Conservation (phyloP, 2,797 vertebrate genomes). For the Falco naumanni region DNA sequence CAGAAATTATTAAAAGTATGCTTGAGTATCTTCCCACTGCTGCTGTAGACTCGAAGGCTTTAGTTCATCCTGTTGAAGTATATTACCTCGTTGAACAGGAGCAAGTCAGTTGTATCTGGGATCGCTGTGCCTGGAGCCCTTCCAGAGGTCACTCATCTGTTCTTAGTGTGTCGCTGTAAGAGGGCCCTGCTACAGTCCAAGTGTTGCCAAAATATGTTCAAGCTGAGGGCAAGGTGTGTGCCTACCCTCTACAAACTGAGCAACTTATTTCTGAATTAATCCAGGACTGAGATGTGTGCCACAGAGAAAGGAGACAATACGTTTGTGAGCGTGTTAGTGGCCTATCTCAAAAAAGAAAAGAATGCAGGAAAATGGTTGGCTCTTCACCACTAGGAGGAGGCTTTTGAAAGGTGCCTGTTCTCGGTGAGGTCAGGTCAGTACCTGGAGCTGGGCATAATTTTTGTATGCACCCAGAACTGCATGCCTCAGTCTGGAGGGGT, state of each 20-base stretch:
- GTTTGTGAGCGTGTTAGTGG: not conserved
- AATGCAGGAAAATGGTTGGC: not conserved
- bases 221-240: not conserved
- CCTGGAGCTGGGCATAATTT: not conserved
- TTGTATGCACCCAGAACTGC: not conserved
- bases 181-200: not conserved
- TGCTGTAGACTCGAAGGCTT: not conserved
- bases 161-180: not conserved
- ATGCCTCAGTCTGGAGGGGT: not conserved
- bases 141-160: not conserved
- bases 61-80: rapidly evolving
- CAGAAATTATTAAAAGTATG: not conserved
- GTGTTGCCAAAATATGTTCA: not conserved
- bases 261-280: not conserved
- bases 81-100: not conserved
- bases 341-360: not conserved
- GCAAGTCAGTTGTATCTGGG: not conserved
- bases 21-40: not conserved
- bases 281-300: not conserved
- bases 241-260: not conserved
- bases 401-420: not conserved
- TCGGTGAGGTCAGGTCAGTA: not conserved
- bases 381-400: not conserved
- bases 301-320: not conserved
- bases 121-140: not conserved